phyloP scores from a whole-genome alignment of 1,140 invertebrate species.

The Nephila pilipes region DNA sequence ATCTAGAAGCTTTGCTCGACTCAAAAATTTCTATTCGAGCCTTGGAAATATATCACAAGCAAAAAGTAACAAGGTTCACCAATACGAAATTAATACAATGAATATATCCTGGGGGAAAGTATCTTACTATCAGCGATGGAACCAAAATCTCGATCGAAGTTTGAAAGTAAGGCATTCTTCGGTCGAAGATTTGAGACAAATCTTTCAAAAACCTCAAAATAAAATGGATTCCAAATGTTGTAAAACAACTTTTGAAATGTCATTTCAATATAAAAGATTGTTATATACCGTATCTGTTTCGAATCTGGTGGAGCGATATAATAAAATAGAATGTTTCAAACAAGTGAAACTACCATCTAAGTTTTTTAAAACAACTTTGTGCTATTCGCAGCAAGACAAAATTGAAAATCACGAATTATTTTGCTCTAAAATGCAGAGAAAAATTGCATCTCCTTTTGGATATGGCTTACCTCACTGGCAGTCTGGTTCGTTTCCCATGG shows the following conservation, averaged over 20 bases:
- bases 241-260: constrained; percentile 29
- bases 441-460: neutral
- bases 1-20: constrained; percentile 90
- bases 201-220: constrained; percentile 36
- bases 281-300: constrained; percentile 66
- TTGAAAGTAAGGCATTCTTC: constrained; percentile 77
- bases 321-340: constrained; percentile 47
- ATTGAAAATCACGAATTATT: neutral
- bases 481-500: neutral
- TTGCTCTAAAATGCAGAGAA: neutral
- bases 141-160: constrained; percentile 84
- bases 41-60: constrained; percentile 85
- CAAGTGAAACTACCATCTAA: neutral
- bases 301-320: constrained; percentile 62
- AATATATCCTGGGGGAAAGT: constrained; percentile 29
- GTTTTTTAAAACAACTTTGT: neutral
- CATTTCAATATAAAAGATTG: constrained; percentile 60
- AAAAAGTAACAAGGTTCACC: neutral
- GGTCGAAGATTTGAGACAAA: constrained; percentile 65
- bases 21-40: constrained; percentile 92
- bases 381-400: neutral
- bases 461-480: neutral
- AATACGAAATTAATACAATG: neutral
- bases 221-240: neutral
- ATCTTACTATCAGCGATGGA: constrained; percentile 80